A percentile compares a stretch with the other conserved stretches of the same genome.
Evolutionary conservation across 1,140 invertebrate genomes (phyloP).

Genomic region (Drosophila melanica): DNA sequence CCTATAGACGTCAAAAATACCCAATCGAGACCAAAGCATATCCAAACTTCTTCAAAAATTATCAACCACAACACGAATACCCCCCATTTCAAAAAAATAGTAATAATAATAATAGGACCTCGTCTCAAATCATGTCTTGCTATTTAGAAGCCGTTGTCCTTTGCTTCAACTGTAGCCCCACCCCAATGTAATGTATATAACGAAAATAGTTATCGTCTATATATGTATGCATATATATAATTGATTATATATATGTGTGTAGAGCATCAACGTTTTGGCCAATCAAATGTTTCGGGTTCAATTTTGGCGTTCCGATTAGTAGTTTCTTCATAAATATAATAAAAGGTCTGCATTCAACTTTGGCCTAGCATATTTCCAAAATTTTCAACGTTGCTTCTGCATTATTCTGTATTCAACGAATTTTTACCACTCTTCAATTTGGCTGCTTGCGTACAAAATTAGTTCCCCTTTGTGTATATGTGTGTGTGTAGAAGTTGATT

Average conservation of each 20-base stretch:
- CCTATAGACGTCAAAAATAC: conserved; percentile 13
- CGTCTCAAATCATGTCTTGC: conserved; percentile 20
- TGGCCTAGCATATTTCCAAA: conserved; percentile 32
- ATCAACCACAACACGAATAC: conserved; percentile 1
- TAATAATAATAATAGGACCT: neutral
- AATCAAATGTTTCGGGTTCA: conserved; percentile 41
- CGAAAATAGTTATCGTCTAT: neutral
- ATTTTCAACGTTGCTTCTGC: conserved; percentile 39
- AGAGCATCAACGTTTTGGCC: conserved; percentile 8
- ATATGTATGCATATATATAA: conserved; percentile 1
- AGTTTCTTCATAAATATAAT: conserved; percentile 22
- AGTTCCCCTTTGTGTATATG: conserved; percentile 23
- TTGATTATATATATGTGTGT: neutral
- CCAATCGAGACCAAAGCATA: conserved; percentile 49
- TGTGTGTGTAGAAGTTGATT: conserved; percentile 35
- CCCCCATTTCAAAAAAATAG: neutral
- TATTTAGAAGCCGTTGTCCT: conserved; percentile 24
- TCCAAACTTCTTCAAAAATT: conserved; percentile 65
- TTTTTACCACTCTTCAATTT: conserved; percentile 5
- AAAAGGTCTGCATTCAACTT: conserved; percentile 5
- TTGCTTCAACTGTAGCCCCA: conserved; percentile 13
- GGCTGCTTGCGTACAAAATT: conserved; percentile 39
- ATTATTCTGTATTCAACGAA: conserved; percentile 1
- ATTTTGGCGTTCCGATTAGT: conserved; percentile 42
- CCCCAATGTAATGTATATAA: too few species aligned